Conservation (phyloP, 2,113 vertebrate genomes). For the Sebastes schlegelii region DNA sequence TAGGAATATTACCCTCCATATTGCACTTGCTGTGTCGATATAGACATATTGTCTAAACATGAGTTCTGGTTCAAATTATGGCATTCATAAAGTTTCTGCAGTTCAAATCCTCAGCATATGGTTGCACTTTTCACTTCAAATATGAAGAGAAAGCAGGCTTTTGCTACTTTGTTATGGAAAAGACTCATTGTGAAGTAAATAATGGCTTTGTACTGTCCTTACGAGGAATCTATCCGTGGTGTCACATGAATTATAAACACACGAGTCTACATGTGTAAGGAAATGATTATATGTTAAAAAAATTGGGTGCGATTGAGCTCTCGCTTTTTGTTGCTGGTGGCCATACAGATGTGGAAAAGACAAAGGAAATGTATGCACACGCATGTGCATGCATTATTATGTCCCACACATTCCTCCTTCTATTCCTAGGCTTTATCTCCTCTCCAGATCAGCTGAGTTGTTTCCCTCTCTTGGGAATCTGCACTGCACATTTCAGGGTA, state of each 20-base stretch:
- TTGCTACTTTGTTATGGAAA: constrained; percentile 49
- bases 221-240: constrained; percentile 67
- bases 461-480: constrained; percentile 43
- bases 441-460: constrained; percentile 59
- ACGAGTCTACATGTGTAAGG: constrained; percentile 42
- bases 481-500: constrained; percentile 63
- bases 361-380: constrained; percentile 55
- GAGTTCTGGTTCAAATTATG: constrained; percentile 40
- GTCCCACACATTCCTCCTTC: constrained; percentile 20
- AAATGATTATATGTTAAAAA: constrained; percentile 49
- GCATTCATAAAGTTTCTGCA: constrained; percentile 22
- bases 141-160: constrained; percentile 15
- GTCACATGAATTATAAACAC: constrained; percentile 67
- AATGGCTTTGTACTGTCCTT: constrained; percentile 62
- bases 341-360: constrained; percentile 56
- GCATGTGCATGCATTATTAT: constrained; percentile 30
- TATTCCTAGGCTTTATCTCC: constrained; percentile 49
- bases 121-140: constrained; percentile 60
- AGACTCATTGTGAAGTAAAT: constrained; percentile 60
- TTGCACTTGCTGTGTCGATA: constrained; percentile 14
- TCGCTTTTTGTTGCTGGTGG: constrained; percentile 24
- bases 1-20: background rate
- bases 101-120: constrained; percentile 48
- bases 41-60: constrained; percentile 12
- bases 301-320: constrained; percentile 1